Evolutionary conservation across 2,113 vertebrate species (phyloP).

Genomic region (Oreochromis tanganicae): DNA sequence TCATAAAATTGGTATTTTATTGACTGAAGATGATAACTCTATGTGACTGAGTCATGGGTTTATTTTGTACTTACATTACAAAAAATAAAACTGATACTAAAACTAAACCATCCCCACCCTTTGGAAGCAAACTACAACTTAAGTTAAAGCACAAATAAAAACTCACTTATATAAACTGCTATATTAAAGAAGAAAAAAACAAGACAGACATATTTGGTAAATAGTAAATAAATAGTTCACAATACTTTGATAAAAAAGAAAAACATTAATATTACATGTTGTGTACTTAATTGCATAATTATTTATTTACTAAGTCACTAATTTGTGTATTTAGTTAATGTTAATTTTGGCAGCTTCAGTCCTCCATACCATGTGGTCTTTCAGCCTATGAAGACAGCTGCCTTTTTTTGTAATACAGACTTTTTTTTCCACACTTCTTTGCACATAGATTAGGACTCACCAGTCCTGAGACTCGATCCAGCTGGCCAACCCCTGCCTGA

Average conservation of each 20-base stretch:
- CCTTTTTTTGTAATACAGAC: background rate
- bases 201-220: background rate
- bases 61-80: background rate
- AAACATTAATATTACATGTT: background rate
- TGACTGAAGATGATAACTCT: background rate
- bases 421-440: fast-evolving
- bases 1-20: background rate
- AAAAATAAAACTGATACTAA: background rate
- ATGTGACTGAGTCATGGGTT: background rate
- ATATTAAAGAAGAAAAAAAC: background rate
- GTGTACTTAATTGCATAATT: background rate
- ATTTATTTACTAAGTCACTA: background rate
- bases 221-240: background rate
- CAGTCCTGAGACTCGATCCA: conserved; percentile 98
- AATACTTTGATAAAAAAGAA: background rate
- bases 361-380: background rate
- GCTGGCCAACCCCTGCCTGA: conserved; percentile 85
- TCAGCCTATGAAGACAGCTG: background rate
- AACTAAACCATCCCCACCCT: background rate
- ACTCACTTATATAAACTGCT: background rate
- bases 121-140: background rate
- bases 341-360: background rate
- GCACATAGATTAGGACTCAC: conserved; percentile 59
- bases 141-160: background rate
- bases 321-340: background rate